Evolutionary conservation across 2,797 vertebrate species (phyloP).

Genomic region (Myotis myotis): DNA sequence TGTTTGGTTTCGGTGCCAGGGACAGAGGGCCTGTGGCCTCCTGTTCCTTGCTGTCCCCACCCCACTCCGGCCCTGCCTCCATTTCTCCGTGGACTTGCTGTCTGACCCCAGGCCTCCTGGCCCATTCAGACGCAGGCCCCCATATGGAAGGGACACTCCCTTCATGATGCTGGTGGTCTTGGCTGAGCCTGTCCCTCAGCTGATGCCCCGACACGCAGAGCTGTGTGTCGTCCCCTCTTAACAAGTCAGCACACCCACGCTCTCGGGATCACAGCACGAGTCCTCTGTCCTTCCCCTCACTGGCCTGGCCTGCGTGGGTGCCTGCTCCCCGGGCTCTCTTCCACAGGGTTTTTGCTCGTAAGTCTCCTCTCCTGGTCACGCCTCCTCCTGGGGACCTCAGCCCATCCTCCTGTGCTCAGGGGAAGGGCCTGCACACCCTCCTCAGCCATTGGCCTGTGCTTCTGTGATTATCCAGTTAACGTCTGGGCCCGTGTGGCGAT

Average conservation of each 20-base stretch:
- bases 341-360: not conserved
- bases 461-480: not conserved
- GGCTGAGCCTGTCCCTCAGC: not conserved
- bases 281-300: not conserved
- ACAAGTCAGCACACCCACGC: accelerated
- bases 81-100: accelerated
- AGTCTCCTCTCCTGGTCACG: too few relatives aligned
- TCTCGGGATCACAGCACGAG: too few relatives aligned
- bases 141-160: not conserved
- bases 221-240: accelerated
- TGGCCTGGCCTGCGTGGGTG: not conserved
- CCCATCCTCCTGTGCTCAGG: too few relatives aligned
- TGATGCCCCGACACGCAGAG: not conserved
- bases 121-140: not conserved
- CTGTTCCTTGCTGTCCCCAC: not conserved
- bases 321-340: not conserved
- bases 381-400: accelerated
- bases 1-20: not conserved
- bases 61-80: not conserved
- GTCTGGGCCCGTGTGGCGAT: accelerated
- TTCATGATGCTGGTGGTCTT: not conserved
- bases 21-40: not conserved
- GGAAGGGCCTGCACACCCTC: not conserved
- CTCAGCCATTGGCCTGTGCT: accelerated
- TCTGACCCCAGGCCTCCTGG: not conserved